Conservation (phyloP, 2,113 vertebrate genomes). For the Piaya cayana region DNA sequence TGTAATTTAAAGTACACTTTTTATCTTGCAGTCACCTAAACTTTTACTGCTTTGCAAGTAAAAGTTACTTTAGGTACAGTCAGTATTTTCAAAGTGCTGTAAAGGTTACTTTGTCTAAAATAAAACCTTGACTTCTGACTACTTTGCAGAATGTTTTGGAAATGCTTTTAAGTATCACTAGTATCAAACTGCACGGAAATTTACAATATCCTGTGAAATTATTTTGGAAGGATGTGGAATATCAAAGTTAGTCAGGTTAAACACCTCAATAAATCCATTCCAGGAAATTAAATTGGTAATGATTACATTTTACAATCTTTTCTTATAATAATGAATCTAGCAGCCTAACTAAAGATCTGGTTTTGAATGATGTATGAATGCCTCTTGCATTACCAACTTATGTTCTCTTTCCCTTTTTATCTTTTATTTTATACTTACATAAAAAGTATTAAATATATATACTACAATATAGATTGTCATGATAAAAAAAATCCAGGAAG, state of each 20-base stretch:
- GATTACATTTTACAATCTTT: neutral
- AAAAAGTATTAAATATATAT: neutral
- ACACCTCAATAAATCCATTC: neutral
- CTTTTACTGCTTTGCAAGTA: neutral
- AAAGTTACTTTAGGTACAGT: neutral
- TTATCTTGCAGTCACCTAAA: neutral
- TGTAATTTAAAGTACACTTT: neutral
- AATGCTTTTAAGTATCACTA: neutral
- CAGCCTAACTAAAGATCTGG: neutral
- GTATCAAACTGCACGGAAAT: neutral
- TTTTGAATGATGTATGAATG: neutral
- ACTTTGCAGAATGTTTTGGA: neutral
- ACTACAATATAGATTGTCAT: neutral
- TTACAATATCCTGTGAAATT: neutral
- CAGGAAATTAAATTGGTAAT: neutral
- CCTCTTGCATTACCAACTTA: neutral
- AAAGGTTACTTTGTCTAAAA: neutral
- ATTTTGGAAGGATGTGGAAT: neutral
- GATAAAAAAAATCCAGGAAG: neutral
- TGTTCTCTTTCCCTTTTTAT: neutral
- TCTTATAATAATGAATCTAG: neutral
- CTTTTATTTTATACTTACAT: neutral
- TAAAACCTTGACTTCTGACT: neutral
- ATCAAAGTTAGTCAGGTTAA: neutral
- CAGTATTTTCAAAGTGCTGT: neutral